These are phyloP conservation scores for Elephantulus edwardii DNA, from an alignment of 2,113 vertebrate genomes.

Conservation along the genomic window DNA sequence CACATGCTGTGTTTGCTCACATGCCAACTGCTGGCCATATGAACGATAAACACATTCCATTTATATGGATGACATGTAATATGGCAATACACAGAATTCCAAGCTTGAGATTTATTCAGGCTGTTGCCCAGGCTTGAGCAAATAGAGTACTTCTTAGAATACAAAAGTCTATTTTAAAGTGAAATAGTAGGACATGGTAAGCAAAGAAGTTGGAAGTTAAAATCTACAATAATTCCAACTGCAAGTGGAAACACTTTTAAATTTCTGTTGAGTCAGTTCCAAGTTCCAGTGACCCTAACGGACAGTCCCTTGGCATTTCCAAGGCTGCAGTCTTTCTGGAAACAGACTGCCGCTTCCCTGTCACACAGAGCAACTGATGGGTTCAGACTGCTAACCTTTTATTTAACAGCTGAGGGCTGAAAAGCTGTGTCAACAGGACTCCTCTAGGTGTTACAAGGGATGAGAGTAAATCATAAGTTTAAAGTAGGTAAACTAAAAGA, in stretches of 20 bases:
- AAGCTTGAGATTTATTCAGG: constrained; percentile 22
- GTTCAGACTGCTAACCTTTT: too few species aligned
- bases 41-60: constrained; percentile 63
- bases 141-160: constrained; percentile 21
- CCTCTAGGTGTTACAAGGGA: too few species aligned
- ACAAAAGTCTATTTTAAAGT: background rate
- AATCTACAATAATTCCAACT: background rate
- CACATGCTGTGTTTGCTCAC: constrained; percentile 62
- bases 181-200: background rate
- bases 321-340: too few species aligned
- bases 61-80: constrained; percentile 43
- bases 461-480: too few species aligned
- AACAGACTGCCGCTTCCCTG: too few species aligned
- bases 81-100: constrained; percentile 57
- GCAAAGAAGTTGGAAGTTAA: background rate
- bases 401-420: too few species aligned
- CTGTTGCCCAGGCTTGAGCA: constrained; percentile 26
- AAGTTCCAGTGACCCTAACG: too few species aligned
- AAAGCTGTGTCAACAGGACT: too few species aligned
- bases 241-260: background rate
- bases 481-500: too few species aligned
- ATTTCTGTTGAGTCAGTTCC: too few species aligned
- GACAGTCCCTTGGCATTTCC: too few species aligned
- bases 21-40: constrained; percentile 69
- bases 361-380: too few species aligned